A percentile compares a stretch with the other conserved stretches of the same genome.
Evolutionary conservation across 2,888 invertebrate genomes (phyloP).

Genomic region (Branchipolynoe longqiensis): DNA sequence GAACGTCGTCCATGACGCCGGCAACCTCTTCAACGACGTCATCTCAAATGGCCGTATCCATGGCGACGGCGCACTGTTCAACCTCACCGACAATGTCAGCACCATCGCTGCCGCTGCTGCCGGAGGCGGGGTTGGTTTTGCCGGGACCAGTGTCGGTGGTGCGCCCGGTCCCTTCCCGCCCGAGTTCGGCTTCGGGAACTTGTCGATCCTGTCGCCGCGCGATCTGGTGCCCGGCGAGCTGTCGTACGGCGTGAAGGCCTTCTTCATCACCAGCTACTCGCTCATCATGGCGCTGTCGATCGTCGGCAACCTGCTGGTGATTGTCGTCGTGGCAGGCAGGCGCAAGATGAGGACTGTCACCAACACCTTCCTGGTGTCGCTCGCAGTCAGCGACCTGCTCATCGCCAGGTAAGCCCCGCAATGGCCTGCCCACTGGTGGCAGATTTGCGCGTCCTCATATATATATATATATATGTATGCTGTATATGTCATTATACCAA

Average conservation of each 20-base stretch:
- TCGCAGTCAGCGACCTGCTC: constrained; percentile 73
- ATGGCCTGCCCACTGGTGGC: too few relatives aligned
- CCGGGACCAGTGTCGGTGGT: too few relatives aligned
- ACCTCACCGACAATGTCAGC: neutral
- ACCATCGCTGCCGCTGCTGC: neutral
- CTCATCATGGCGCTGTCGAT: constrained; percentile 71
- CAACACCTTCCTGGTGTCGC: constrained; percentile 73
- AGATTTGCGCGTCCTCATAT: too few relatives aligned
- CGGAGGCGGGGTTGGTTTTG: neutral
- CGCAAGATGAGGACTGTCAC: constrained; percentile 71
- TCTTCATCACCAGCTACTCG: constrained; percentile 63
- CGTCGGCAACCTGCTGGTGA: constrained; percentile 71
- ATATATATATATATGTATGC: too few relatives aligned
- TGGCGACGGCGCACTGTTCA: neutral
- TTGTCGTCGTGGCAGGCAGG: constrained; percentile 69
- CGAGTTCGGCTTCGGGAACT: too few relatives aligned
- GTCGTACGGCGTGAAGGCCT: neutral
- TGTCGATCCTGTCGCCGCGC: constrained; percentile 29
- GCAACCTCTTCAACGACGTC: neutral
- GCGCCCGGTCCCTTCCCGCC: neutral
- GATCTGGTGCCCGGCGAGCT: constrained; percentile 42
- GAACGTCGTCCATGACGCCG: neutral
- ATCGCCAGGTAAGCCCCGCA: constrained; percentile 68
- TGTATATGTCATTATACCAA: too few relatives aligned
- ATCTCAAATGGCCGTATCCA: neutral